phyloP scores from a whole-genome alignment of 37 sponge, comb jelly and placozoan species.

The Eunapius fragilis region DNA sequence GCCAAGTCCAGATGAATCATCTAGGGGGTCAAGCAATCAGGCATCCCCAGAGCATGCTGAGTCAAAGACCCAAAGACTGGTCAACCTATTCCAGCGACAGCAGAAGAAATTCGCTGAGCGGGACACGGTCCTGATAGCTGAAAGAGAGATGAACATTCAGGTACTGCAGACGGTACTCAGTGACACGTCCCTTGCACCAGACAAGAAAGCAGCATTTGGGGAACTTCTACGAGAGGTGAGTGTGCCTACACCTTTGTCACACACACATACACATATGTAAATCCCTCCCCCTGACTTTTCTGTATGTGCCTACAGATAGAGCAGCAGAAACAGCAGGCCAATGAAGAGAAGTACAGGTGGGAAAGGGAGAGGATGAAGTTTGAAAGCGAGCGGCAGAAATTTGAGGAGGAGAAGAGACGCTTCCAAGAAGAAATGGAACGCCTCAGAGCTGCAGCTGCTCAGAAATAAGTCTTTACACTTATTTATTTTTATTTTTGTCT shows the following conservation, averaged over 20 bases:
- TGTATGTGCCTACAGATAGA: constrained; percentile 21
- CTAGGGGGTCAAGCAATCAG: background rate
- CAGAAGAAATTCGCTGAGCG: background rate
- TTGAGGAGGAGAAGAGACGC: constrained; percentile 45
- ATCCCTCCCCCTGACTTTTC: background rate
- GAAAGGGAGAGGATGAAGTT: constrained; percentile 68
- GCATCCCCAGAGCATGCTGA: background rate
- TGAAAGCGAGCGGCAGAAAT: constrained; percentile 39
- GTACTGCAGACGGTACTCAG: background rate
- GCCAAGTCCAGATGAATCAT: background rate
- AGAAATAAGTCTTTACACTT: background rate
- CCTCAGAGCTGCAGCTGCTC: background rate
- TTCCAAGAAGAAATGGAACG: constrained; percentile 24
- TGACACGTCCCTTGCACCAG: constrained; percentile 24
- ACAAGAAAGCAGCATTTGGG: constrained; percentile 34
- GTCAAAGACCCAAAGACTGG: background rate
- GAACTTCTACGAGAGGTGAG: constrained; percentile 62
- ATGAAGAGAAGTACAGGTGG: constrained; percentile 58
- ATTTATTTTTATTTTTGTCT: background rate
- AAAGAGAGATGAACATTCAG: background rate
- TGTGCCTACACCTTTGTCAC: background rate
- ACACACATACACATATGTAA: background rate
- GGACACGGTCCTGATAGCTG: background rate
- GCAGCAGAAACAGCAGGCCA: constrained; percentile 33
- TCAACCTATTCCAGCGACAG: background rate